Evolutionary conservation across 2,888 invertebrate species (phyloP).

Genomic region (Ichneumoninae sp.): DNA sequence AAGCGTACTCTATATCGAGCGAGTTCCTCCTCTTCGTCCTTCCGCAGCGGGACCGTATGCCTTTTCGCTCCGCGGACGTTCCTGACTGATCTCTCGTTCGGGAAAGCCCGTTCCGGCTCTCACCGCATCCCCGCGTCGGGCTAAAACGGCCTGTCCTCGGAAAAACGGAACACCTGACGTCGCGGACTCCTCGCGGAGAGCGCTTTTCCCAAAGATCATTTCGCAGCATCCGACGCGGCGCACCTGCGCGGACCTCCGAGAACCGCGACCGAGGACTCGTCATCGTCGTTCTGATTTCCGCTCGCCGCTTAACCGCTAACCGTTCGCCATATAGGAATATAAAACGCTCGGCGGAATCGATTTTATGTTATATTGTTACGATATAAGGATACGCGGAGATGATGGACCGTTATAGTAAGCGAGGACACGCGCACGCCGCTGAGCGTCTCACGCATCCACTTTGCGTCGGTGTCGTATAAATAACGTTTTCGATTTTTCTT

Average conservation of each 20-base stretch:
- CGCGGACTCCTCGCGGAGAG: not conserved
- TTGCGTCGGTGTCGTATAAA: constrained; percentile 40
- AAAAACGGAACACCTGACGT: constrained; percentile 46
- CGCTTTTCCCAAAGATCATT: constrained; percentile 32
- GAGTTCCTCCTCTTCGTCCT: constrained; percentile 26
- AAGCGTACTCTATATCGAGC: constrained; percentile 4
- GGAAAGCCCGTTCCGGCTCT: constrained; percentile 8
- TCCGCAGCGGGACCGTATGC: not conserved
- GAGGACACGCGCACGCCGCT: constrained; percentile 34
- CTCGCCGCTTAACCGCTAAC: constrained; percentile 43
- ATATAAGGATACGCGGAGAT: constrained; percentile 46
- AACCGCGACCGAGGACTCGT: constrained; percentile 37
- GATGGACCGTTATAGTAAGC: constrained; percentile 56
- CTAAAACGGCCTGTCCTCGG: constrained; percentile 5
- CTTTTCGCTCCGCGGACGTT: not conserved
- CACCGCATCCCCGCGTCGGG: constrained; percentile 10
- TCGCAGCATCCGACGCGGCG: not conserved
- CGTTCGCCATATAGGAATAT: constrained; percentile 52
- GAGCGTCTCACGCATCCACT: constrained; percentile 33
- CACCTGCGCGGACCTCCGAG: constrained; percentile 32
- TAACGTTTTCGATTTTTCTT: constrained; percentile 52
- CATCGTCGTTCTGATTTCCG: constrained; percentile 58
- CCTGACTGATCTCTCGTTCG: constrained; percentile 21
- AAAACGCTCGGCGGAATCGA: constrained; percentile 45
- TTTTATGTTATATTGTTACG: constrained; percentile 51